Base-by-base conservation (phyloP, 23 tunicate species). In the Clavelina lepadiformis region DNA sequence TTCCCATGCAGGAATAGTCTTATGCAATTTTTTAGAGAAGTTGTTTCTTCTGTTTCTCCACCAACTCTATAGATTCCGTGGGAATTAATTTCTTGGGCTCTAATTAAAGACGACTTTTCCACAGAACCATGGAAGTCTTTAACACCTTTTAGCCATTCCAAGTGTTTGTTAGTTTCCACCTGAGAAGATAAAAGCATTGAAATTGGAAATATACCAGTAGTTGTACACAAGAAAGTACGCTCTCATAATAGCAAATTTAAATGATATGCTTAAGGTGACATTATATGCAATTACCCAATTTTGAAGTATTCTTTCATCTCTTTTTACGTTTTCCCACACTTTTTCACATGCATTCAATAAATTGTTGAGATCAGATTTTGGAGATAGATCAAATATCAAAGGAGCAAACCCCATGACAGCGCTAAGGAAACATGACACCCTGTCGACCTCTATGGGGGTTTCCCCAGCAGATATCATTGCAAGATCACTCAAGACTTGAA, bases 381-480 rank as follows among this genome's bases (percentile, higher is more conserved):
- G 21, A 26, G 71, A 55, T 51, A 74, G 31, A 49, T 63, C 71
- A 58, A 74, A 83, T 35, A 83, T 68, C 13, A 84, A 68, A 2
- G 93, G 74, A 47, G 83, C 46, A 45, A 75, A 84, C 3, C 83
- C 83, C 68, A 76, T 69, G 7, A 75, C 91, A 49, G 91, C 91
- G 41, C 82, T 75, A 28, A 67, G 76, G 34, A 83, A 69, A 23
- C 75, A 83, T 6, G 91, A 75, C 2, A 83, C 82, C 27, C 91
- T 28, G 54, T 83, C 82, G 0, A 83, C 82, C 3, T 83, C 77
- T 69, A 76, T 44, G 15, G 91, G 65, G 0, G 72, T 51, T 50
- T 83, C 91, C 2, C 91, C 91, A 75, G 91, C 91, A 2, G 82
- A 59, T 34, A 83, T 83, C 91, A 83, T 83, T n/a, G 82, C 91